phyloP scores from a whole-genome alignment of 2,888 invertebrate genomes.

The Ischnus inquisitorius region DNA sequence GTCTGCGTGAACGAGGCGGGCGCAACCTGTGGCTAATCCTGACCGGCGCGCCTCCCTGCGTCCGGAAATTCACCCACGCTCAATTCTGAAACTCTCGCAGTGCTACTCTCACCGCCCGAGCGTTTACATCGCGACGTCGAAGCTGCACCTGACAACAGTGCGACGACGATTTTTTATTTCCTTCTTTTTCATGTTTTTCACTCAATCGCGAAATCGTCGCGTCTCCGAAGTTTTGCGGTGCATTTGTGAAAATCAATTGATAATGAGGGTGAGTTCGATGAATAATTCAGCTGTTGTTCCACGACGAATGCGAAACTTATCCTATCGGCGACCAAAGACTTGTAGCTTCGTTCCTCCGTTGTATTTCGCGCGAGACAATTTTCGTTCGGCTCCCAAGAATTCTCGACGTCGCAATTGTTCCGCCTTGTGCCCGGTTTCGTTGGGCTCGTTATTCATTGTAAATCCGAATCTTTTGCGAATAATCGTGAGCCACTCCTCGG shows the following conservation, averaged over 20 bases:
- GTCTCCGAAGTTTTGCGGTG: slow-evolving; percentile 11
- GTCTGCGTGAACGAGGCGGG: slow-evolving; percentile 75
- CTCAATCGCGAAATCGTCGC: background rate
- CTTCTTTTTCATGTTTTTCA: slow-evolving; percentile 8
- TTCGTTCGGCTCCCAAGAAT: background rate
- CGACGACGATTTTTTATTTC: slow-evolving; percentile 24
- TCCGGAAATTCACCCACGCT: slow-evolving; percentile 82
- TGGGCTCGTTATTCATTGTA: slow-evolving; percentile 7
- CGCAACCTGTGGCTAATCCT: slow-evolving; percentile 85
- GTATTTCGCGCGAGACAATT: background rate
- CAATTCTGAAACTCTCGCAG: slow-evolving; percentile 81
- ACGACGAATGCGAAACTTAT: background rate
- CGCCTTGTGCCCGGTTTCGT: background rate
- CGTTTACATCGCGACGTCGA: slow-evolving; percentile 74
- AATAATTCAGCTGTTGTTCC: background rate
- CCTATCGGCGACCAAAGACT: background rate
- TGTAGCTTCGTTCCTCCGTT: background rate
- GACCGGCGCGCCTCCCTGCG: slow-evolving; percentile 83
- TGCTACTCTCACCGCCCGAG: slow-evolving; percentile 81
- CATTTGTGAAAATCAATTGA: slow-evolving; percentile 36
- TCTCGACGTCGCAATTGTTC: background rate
- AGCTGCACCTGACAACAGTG: slow-evolving; percentile 41
- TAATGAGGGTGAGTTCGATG: slow-evolving; percentile 42
- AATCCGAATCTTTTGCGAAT: background rate
- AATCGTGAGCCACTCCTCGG: slow-evolving; percentile 34